phyloP scores from a whole-genome alignment of 2,888 invertebrate genomes.

The Cataglyphis altisquamis region DNA sequence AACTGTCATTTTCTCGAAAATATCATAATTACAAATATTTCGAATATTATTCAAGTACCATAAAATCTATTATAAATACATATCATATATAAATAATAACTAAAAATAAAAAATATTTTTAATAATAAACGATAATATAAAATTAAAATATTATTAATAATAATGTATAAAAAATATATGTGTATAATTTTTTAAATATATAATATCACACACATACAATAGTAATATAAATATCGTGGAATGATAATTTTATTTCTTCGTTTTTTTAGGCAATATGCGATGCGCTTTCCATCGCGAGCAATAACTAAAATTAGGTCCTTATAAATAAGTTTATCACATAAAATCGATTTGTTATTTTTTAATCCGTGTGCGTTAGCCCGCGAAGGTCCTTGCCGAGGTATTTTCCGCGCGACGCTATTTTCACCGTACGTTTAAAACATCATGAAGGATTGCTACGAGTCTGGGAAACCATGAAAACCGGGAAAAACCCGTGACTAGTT shows the following conservation, averaged over 20 bases:
- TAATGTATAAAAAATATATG: not conserved
- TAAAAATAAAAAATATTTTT: constrained; percentile 5
- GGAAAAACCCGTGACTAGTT: not conserved
- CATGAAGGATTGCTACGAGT: constrained; percentile 27
- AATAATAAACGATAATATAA: not conserved
- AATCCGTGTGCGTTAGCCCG: constrained; percentile 46
- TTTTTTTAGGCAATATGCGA: constrained; percentile 40
- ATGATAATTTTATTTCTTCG: not conserved
- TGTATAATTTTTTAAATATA: not conserved
- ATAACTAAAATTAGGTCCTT: constrained; percentile 43
- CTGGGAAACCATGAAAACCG: constrained; percentile 21
- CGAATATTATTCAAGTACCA: not conserved
- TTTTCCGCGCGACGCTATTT: constrained; percentile 51
- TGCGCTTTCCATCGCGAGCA: not conserved
- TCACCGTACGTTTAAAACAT: constrained; percentile 48
- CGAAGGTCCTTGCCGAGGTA: constrained; percentile 47
- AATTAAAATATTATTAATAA: not conserved
- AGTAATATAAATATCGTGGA: not conserved
- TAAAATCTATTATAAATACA: not conserved
- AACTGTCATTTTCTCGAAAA: not conserved
- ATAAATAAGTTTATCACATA: constrained; percentile 42
- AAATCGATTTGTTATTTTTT: constrained; percentile 53
- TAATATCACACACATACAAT: not conserved
- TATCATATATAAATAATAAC: not conserved
- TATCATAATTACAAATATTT: not conserved